Evolutionary conservation across 2,113 vertebrate species (phyloP), one percentile per base, ranked within the genome.

Genomic region (Jaculus jaculus): DNA sequence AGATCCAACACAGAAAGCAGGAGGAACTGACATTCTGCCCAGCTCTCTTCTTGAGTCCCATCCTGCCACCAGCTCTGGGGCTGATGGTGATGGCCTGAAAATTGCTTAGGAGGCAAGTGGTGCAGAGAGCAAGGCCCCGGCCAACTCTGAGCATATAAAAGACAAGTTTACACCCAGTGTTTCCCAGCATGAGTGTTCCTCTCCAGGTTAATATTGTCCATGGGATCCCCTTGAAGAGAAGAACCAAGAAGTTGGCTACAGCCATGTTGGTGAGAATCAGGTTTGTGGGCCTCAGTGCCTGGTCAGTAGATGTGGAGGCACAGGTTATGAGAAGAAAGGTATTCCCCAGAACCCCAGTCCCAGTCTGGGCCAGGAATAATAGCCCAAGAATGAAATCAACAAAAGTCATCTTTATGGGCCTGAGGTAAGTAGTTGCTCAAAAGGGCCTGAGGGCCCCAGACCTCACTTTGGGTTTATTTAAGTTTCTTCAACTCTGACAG

Each of bases 51-150:
- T 75, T 94, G 90, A 42, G 15, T 10, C 7, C 13, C 39, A 39
- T n/a, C 61, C 51, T 60, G 7, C 30, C 3, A 4, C 12, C 17
- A 1, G 42, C 8, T 58, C 80, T 66, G 10, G 34, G 34, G 58
- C 74, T 93, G 54, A 82, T 77, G 42, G 61, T 69, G 30, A 72
- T 17, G 71, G 80, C 74, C 80, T 68, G 54, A 61, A 89, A 78
- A 58, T 11, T 68, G 84, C 84, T 96, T 69, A 93, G 42, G 63
- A 91, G 74, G 69, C 80, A 95, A 61, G 74, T 86, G 16, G 58
- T 84, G 24, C 91, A 80, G 7, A 94, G n/a, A 37, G 68, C 93
- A 65, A 89, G 74, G 3, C 74, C 81, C 60, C 23, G 2, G 75
- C 69, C 69, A 47, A 78, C 12, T 81, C 84, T 89, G 28, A 73